Evolutionary conservation across 1,140 invertebrate genomes (phyloP).

Genomic region (Drosophila kepulauana): DNA sequence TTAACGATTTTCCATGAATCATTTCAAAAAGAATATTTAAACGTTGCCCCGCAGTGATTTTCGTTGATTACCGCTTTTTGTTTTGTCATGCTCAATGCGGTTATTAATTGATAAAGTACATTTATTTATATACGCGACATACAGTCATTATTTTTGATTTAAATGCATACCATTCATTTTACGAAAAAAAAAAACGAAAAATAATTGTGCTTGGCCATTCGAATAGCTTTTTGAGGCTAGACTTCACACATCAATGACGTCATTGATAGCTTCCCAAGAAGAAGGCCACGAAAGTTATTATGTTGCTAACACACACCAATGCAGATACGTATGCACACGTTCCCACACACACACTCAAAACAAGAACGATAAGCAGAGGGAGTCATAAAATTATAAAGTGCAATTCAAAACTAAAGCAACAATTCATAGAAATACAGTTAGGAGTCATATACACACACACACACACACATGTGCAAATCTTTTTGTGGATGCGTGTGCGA

Average conservation of each 20-base stretch:
- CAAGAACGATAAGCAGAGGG: conserved; percentile 27
- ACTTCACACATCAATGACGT: conserved; percentile 32
- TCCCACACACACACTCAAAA: conserved; percentile 18
- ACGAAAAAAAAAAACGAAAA: neutral
- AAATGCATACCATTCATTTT: conserved; percentile 21
- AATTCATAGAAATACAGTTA: conserved; percentile 32
- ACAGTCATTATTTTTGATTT: conserved; percentile 38
- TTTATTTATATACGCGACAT: conserved; percentile 29
- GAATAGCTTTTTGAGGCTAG: conserved; percentile 12
- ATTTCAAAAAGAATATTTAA: conserved; percentile 16
- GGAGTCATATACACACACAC: neutral
- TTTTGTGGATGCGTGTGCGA: conserved; percentile 4
- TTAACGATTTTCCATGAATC: conserved; percentile 39
- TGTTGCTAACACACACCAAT: conserved; percentile 12
- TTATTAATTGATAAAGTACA: conserved; percentile 71
- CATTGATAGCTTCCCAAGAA: conserved; percentile 19
- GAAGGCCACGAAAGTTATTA: conserved; percentile 26
- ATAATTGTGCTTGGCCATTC: conserved; percentile 2
- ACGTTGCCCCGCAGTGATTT: neutral
- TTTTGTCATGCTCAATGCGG: conserved; percentile 65
- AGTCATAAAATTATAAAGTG: conserved; percentile 61
- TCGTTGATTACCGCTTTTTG: conserved; percentile 34
- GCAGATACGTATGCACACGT: neutral
- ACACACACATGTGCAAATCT: neutral
- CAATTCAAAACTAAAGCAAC: conserved; percentile 61